phyloP scores from a whole-genome alignment of 2,888 invertebrate genomes.

The Amphiduros pacificus region DNA sequence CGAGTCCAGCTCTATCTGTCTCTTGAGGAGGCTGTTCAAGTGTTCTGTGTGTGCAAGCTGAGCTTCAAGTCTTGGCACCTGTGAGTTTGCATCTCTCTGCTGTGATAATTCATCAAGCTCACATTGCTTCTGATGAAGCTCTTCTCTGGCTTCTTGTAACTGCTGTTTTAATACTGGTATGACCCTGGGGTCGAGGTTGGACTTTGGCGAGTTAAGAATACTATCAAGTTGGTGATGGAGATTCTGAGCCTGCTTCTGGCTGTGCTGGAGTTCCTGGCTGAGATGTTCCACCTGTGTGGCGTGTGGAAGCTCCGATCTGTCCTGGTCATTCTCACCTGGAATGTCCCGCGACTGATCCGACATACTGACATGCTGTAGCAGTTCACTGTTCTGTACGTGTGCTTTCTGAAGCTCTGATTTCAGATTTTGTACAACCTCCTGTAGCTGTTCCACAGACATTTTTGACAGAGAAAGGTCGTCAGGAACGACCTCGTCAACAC shows the following conservation, averaged over 20 bases:
- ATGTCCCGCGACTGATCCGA: constrained; percentile 23
- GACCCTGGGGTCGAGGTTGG: constrained; percentile 4
- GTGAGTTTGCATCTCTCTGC: background rate
- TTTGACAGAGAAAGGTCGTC: constrained; percentile 1
- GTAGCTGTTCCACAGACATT: constrained; percentile 10
- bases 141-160: background rate
- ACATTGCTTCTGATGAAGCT: background rate
- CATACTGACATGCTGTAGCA: constrained; percentile 25
- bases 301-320: constrained; percentile 17
- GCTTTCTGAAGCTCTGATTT: background rate
- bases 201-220: background rate
- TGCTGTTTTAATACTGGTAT: constrained; percentile 6
- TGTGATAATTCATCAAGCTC: background rate
- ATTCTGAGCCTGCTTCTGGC: no score
- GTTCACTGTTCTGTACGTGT: constrained; percentile 21
- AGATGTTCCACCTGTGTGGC: background rate
- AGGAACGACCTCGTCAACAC: background rate
- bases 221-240: constrained; percentile 3
- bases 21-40: constrained; percentile 30
- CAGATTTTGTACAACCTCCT: constrained; percentile 2
- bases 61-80: constrained; percentile 15
- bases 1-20: constrained; percentile 32
- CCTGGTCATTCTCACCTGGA: constrained; percentile 25
- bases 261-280: background rate
- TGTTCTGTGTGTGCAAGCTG: constrained; percentile 32